Base-by-base conservation (phyloP, 1,140 invertebrate species). In the Euglossa dilemma region DNA sequence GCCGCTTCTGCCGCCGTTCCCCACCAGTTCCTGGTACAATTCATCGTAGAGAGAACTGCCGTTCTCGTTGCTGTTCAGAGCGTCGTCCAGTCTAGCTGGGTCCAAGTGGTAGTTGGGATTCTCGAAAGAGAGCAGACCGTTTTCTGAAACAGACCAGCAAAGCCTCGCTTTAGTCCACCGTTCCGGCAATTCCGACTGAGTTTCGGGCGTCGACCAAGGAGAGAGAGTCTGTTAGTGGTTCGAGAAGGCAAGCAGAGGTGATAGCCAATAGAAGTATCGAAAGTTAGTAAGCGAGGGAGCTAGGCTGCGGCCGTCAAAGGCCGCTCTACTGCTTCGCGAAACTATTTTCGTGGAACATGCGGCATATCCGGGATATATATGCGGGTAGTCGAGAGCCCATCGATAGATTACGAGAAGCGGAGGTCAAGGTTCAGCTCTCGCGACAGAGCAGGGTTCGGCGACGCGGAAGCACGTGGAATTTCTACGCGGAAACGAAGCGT, bases 101-200 rank as follows among this genome's bases (percentile, higher is more conserved):
- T 97, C 96, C 93, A 98, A 94, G 90, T 97, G 97, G 93, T 98
- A 98, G 94, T 98, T 98, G 14, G 97, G 97, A 93, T 98, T 98
- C 94, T 98, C 97, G 94, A 97, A 98, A 87, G 97, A 98, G 87
- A 98, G 95, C 67, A 97, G 95, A 90, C 97, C 97, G 95, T 97
- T 98, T 95, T 98, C 97, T 98, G 95, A 92, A 92, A 91, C 86
- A 87, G 85, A 84, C 61, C 18, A 18, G 79, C 28, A 66, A 52
- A 66, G 43, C 6, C 59, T 66, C 3, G 0, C 9, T 16, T 64
- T 16, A 28, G 36, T 36, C 36, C 36, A 36, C 36, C 4, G 1
- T 36, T 36, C 36, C n/a, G n/a, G 36, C 4, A 2, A 36, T 36
- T n/a, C n/a, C 36, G 36, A 36, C 4, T 36, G 1, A 36, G 36